phyloP scores from a whole-genome alignment of 1,140 invertebrate genomes.

The Aricia agestis region DNA sequence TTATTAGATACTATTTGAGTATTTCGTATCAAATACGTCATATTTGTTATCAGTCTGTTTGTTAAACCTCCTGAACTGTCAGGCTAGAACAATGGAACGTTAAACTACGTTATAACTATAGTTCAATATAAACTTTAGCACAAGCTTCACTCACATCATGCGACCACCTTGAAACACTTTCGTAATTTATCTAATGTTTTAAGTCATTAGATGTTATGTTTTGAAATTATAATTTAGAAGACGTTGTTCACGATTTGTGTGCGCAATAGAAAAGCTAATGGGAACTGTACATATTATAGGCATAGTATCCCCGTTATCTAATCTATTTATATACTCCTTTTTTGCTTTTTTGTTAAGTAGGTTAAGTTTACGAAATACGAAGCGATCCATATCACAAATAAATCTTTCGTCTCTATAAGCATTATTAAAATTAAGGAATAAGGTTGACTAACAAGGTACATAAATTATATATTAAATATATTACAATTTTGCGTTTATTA shows the following conservation, averaged over 20 bases:
- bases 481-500: too few species aligned
- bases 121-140: neutral
- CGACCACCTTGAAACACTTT: slow-evolving; percentile 44
- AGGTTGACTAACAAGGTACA: too few species aligned
- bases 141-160: slow-evolving; percentile 22
- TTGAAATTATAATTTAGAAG: neutral
- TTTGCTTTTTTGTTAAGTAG: too few species aligned
- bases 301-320: too few species aligned
- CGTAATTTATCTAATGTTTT: slow-evolving; percentile 1
- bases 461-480: too few species aligned
- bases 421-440: too few species aligned
- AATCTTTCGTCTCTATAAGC: too few species aligned
- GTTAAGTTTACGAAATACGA: too few species aligned
- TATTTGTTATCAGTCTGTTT: neutral
- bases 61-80: neutral
- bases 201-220: neutral
- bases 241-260: too few species aligned
- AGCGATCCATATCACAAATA: too few species aligned
- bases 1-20: neutral
- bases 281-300: neutral
- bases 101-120: neutral
- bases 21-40: neutral
- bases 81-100: neutral
- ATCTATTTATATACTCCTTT: too few species aligned
- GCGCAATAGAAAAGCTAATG: too few species aligned